Percentiles rank a stretch among this genome's conserved stretches.
These are phyloP conservation scores for Pteronura brasiliensis DNA, from an alignment of 2,113 vertebrate species.

Conservation along the genomic window DNA sequence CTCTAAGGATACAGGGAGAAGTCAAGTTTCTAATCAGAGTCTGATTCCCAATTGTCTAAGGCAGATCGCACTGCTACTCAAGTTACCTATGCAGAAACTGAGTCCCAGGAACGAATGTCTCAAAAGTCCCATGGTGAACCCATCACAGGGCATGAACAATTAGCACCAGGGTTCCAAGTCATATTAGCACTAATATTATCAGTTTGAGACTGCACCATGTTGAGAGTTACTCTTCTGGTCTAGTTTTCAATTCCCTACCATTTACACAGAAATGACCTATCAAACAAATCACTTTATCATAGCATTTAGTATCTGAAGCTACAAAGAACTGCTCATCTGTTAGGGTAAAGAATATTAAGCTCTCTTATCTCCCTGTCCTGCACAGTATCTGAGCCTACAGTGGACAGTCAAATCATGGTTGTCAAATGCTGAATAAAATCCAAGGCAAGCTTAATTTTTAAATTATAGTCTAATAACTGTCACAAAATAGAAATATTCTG, in stretches of 20 bases:
- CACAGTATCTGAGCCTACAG: background rate
- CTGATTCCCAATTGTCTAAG: background rate
- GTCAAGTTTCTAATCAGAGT: background rate
- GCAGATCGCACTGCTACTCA: background rate
- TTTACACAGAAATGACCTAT: background rate
- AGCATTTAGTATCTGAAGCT: background rate
- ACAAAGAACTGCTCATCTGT: background rate
- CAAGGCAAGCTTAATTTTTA: conserved; percentile 1
- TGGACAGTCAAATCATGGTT: background rate
- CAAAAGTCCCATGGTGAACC: background rate
- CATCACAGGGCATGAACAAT: background rate
- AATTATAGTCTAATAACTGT: background rate
- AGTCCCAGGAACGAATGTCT: background rate
- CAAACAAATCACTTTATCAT: background rate
- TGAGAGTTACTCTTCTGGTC: background rate
- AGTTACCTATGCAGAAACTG: background rate
- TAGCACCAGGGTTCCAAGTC: background rate
- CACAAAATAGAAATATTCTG: conserved; percentile 21
- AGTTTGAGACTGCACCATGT: background rate
- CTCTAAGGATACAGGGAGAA: background rate
- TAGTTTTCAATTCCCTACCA: background rate
- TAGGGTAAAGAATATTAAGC: background rate
- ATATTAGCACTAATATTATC: background rate
- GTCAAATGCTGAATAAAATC: conserved; percentile 1
- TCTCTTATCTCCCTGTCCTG: background rate